Percentiles rank a stretch among this genome's conserved stretches.
Evolutionary conservation across 2,113 vertebrate species (phyloP).

Genomic region (Lichenostomus cassidix): DNA sequence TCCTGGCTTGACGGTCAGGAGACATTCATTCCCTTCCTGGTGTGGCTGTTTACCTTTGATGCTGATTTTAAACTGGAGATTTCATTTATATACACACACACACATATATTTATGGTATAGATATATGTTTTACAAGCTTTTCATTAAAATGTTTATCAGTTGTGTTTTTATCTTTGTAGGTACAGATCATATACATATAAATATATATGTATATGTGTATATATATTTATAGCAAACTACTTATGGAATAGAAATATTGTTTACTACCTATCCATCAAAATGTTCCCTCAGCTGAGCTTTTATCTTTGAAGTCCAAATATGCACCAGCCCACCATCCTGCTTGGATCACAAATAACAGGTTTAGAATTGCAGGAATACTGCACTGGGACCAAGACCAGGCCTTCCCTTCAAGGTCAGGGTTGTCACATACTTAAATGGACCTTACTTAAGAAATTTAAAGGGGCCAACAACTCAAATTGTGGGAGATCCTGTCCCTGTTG

Average conservation of each 20-base stretch:
- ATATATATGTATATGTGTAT: neutral
- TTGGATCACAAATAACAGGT: neutral
- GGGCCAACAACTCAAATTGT: neutral
- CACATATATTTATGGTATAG: neutral
- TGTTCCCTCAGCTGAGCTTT: neutral
- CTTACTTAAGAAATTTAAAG: neutral
- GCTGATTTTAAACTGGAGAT: neutral
- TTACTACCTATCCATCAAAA: neutral
- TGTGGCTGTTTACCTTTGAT: neutral
- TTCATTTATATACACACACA: neutral
- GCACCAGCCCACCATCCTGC: fast-evolving
- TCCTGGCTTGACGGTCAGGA: neutral
- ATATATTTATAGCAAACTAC: neutral
- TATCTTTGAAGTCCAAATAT: neutral
- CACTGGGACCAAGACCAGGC: neutral
- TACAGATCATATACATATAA: neutral
- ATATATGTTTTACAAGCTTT: neutral
- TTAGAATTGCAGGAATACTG: neutral
- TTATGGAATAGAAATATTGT: neutral
- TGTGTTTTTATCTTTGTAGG: neutral
- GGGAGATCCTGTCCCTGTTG: neutral
- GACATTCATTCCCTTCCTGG: neutral
- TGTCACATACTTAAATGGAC: neutral
- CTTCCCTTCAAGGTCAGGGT: neutral
- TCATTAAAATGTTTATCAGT: neutral